phyloP scores from a whole-genome alignment of 2,113 vertebrate species.

The Prionailurus bengalensis region DNA sequence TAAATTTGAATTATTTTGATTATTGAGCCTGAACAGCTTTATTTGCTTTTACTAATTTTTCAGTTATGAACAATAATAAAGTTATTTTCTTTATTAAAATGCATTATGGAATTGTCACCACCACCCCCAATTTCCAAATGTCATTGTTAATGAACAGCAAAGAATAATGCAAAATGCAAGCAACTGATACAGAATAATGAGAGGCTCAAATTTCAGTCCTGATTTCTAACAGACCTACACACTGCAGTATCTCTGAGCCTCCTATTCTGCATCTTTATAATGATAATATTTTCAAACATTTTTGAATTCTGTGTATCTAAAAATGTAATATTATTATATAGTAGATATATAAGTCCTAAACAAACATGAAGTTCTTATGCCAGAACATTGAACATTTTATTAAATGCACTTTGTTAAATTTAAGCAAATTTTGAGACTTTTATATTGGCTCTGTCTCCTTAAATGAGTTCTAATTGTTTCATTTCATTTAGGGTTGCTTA shows the following conservation, averaged over 20 bases:
- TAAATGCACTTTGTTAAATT: neutral
- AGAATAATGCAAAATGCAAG: neutral
- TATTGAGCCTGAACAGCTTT: conserved; percentile 10
- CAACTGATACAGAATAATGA: neutral
- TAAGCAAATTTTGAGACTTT: neutral
- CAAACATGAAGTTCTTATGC: neutral
- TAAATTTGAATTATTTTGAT: conserved; percentile 57
- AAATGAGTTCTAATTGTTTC: neutral
- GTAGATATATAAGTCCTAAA: neutral
- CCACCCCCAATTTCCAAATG: neutral
- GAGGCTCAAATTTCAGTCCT: neutral
- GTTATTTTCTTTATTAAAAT: neutral
- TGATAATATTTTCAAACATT: neutral
- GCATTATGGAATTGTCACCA: neutral
- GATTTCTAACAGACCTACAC: neutral
- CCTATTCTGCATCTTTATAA: neutral
- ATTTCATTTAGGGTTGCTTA: neutral
- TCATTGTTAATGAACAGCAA: neutral
- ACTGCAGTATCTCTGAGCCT: neutral
- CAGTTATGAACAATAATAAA: conserved; percentile 40
- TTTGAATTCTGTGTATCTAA: neutral
- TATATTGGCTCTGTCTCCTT: neutral
- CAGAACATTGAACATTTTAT: neutral
- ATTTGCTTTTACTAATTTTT: conserved; percentile 39
- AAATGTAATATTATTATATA: neutral